Conservation (phyloP, 2,113 vertebrate species). For the Oncorhynchus gorbuscha region DNA sequence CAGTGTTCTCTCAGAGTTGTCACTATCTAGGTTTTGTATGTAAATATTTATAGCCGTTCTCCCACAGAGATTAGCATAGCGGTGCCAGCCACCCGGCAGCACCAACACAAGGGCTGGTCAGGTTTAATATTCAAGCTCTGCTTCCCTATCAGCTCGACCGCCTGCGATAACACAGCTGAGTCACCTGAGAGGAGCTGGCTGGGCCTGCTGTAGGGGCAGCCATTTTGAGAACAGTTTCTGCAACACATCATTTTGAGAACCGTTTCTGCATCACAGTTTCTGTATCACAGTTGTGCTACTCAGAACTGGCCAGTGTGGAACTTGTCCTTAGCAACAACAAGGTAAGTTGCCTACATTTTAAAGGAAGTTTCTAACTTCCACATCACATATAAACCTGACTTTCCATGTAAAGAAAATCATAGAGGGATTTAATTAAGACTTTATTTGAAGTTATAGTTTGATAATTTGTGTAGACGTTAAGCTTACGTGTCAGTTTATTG, state of each 20-base stretch:
- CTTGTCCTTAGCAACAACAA: conserved; percentile 20
- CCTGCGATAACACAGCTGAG: conserved; percentile 32
- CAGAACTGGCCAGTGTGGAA: not conserved
- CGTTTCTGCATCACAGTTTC: conserved; percentile 15
- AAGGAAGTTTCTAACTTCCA: not conserved
- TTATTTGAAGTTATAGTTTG: not conserved
- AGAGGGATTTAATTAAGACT: not conserved
- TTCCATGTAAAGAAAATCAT: not conserved
- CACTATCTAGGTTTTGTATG: conserved; percentile 23
- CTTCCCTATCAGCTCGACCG: conserved; percentile 27
- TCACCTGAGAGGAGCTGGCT: conserved; percentile 50
- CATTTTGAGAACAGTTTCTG: conserved; percentile 47
- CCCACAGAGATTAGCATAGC: conserved; percentile 45
- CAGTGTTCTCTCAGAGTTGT: not conserved
- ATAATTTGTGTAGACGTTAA: not conserved
- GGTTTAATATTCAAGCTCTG: conserved; percentile 72
- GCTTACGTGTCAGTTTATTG: not conserved
- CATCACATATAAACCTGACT: too few relatives aligned
- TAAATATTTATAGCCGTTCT: conserved; percentile 8
- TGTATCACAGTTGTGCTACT: not conserved
- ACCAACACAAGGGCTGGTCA: conserved; percentile 19
- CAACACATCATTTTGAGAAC: not conserved
- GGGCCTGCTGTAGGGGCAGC: conserved; percentile 28
- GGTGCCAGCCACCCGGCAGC: conserved; percentile 39
- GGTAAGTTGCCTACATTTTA: conserved; percentile 5